These are phyloP conservation scores for Ctenoplectra terminalis DNA, from an alignment of 1,140 invertebrate genomes.

Conservation along the genomic window DNA sequence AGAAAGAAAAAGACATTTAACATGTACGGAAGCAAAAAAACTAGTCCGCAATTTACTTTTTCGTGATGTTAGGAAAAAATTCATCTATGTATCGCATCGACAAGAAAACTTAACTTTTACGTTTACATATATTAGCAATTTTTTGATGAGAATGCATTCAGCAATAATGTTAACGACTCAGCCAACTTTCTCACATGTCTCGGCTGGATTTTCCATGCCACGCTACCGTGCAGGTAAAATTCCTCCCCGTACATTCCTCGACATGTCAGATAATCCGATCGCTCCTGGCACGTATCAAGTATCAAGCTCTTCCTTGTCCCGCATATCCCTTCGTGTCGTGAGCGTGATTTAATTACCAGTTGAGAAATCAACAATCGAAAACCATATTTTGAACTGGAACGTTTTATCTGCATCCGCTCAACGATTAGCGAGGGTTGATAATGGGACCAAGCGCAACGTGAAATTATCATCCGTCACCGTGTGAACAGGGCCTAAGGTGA, in stretches of 20 bases:
- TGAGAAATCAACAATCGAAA: constrained; percentile 9
- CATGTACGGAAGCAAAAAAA: not conserved
- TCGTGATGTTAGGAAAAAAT: no score
- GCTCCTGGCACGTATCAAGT: constrained; percentile 6
- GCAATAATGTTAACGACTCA: constrained; percentile 3
- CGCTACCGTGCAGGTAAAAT: not conserved
- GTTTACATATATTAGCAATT: not conserved
- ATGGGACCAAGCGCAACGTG: not conserved
- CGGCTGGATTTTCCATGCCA: not conserved
- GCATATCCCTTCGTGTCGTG: not conserved
- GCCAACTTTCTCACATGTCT: not conserved
- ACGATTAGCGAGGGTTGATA: constrained; percentile 20
- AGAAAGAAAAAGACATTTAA: not conserved
- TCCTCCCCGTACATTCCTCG: constrained; percentile 13
- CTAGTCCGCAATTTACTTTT: not conserved
- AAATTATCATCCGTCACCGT: constrained; percentile 48
- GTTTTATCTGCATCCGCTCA: constrained; percentile 28
- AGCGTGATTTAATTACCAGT: constrained; percentile 20
- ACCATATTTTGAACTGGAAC: constrained; percentile 1
- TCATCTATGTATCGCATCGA: not conserved
- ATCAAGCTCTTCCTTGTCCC: constrained; percentile 27
- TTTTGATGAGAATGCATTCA: not conserved
- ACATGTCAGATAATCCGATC: constrained; percentile 24
- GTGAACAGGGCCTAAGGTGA: constrained; percentile 57
- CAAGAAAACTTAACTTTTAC: not conserved